These are phyloP conservation scores for Drosophila ezoana DNA, from an alignment of 2,888 invertebrate genomes.

Conservation along the genomic window DNA sequence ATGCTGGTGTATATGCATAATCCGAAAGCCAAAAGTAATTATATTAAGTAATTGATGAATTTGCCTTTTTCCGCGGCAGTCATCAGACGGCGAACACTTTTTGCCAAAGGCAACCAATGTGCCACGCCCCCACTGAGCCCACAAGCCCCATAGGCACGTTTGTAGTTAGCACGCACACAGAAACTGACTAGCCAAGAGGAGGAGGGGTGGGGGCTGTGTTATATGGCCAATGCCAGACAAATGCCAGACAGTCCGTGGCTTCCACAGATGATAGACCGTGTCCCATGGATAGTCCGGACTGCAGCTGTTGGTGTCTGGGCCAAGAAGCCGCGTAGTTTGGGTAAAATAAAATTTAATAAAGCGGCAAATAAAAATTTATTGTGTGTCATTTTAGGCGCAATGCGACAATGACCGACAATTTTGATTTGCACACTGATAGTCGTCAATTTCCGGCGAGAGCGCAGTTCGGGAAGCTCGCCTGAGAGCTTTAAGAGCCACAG, in stretches of 20 bases:
- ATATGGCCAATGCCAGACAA: conserved; percentile 52
- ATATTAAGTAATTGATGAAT: conserved; percentile 83
- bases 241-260: conserved; percentile 35
- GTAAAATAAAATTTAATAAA: conserved; percentile 75
- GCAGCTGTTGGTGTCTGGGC: conserved; percentile 1
- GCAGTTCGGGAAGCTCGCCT: neutral
- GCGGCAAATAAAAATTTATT: conserved; percentile 77
- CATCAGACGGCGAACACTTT: conserved; percentile 45
- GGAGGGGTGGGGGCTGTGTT: neutral
- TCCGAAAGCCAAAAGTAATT: conserved; percentile 83
- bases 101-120: conserved; percentile 46
- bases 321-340: conserved; percentile 21
- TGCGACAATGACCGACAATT: conserved; percentile 69
- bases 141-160: conserved; percentile 10
- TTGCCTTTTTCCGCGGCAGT: conserved; percentile 74
- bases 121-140: conserved; percentile 9
- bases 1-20: conserved; percentile 72
- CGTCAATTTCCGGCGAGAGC: conserved; percentile 62
- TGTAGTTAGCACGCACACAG: conserved; percentile 41
- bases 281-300: conserved; percentile 17
- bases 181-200: neutral
- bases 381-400: conserved; percentile 71
- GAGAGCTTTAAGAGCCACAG: conserved; percentile 16
- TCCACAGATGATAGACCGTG: conserved; percentile 27
- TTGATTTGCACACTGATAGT: conserved; percentile 68